Evolutionary conservation across 1,140 invertebrate species (phyloP), one percentile per base, ranked within the genome.

Genomic region (Drosophila pandora): DNA sequence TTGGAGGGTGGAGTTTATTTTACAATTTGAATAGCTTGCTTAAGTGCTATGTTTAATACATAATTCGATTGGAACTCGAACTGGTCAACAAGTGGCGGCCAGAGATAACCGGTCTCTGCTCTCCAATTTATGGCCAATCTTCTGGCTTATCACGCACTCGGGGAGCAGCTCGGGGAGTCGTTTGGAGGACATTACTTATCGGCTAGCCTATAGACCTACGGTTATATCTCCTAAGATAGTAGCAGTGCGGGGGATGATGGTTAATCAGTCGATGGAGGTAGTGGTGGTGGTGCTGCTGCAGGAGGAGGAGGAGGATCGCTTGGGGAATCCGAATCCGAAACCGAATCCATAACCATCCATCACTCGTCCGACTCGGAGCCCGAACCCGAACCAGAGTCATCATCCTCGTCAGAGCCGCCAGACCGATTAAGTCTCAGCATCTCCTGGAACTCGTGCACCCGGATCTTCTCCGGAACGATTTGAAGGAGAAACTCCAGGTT

Each of bases 381-480:
- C 2, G 69, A 61, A 8, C 52, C 80, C 12, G 56, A 54, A 25
- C 47, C 60, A 10, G 56, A 60, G 8, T 79, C 25, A 5, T 88
- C 82, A 0, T 87, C 84, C 6, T 80, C 79, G 28, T 60, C 73
- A n/a, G 17, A 39, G 34, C 30, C 65, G 13, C 45, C 76, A 37
- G 74, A 63, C 2, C 83, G 83, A 17, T 90, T 90, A 4, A 83
- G 10, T 0, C 78, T 67, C 0, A 91, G n/a, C 76, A 91, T 79
- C 47, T 91, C 83, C 25, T 89, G 75, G 30, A 91, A 91, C 52
- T 91, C 85, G 25, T 85, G 75, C 7, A 91, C 90, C 3, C 79
- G 83, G 41, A 91, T 91, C 55, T 91, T 91, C 21, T 90, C 73
- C 10, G 90, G 90, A n/a, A 91, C 75, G 25, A 91, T 91, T 75